Base-by-base conservation (phyloP, 2,797 vertebrate genomes). In the Myoxocephalus aenaeus region DNA sequence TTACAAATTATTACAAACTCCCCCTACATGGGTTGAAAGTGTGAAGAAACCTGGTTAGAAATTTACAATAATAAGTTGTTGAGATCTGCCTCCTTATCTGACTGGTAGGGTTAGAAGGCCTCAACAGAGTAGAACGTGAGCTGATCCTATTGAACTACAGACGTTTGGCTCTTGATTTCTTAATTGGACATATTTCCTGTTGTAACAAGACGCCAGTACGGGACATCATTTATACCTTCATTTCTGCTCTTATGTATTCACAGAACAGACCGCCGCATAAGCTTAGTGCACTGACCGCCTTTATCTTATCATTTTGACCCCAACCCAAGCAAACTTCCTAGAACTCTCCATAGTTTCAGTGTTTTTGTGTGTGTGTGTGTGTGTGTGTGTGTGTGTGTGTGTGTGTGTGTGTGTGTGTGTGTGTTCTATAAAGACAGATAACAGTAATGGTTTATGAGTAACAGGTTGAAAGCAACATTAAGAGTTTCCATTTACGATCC, bases 251-350 rank as follows among this genome's bases (percentile, higher is more conserved):
- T 29, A 32, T 48, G 42, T 65, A 29, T 48, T 44, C 14, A 66
- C 22, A 53, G 12, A 7, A 68, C 22, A 25, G 3, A n/a, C 9
- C 4, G 29, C 36, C 8, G 36, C 64, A 51, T 29, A 42, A 68
- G 15, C 7, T 42, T 17, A n/a, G 53, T 0, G 22, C 36, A 54
- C 3, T 54, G 66, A 56, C 66, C 25, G n/a, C n/a, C 65, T 20
- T 29, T 56, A 68, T 46, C 54, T 70, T 59, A 59, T 70, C 68
- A 36, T 17, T 44, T 22, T 59, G 34, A 54, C 22, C 50, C 20
- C 40, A 11, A 53, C 20, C 20, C 66, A 57, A 18, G 40, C 29
- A 7, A 18, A 17, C 27, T 59, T 59, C 68, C n/a, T 12, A 25
- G 54, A 70, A 70, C 15, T 20, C 9, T 57, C 7, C 2, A 0